Percentiles rank a stretch among this genome's conserved stretches.
phyloP scores from a whole-genome alignment of 2,113 vertebrate genomes.

The Neotragus pygmaeus region DNA sequence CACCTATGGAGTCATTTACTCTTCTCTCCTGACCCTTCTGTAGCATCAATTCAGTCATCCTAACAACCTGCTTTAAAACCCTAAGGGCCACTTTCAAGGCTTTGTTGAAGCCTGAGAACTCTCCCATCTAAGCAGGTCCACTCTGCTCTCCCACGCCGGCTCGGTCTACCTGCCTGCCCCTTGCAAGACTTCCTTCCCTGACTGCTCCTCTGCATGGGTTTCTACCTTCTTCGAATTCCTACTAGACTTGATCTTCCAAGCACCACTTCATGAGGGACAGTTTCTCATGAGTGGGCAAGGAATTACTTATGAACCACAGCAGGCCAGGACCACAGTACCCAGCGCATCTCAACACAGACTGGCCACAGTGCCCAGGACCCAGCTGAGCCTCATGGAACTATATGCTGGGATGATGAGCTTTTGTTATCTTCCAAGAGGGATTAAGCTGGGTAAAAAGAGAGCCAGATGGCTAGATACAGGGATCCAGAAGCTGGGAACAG shows the following conservation, averaged over 20 bases:
- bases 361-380: background rate
- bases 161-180: background rate
- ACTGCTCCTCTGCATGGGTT: rapidly evolving
- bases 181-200: background rate
- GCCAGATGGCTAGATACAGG: background rate
- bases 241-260: background rate
- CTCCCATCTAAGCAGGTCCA: background rate
- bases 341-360: background rate
- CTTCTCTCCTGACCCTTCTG: background rate
- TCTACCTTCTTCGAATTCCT: background rate
- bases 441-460: background rate
- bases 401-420: background rate
- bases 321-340: background rate
- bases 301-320: background rate
- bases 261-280: background rate
- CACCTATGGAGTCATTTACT: background rate
- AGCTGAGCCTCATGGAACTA: background rate
- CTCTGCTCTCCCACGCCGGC: rapidly evolving
- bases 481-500: background rate
- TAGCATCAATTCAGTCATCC: background rate
- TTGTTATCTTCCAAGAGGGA: background rate
- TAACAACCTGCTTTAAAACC: background rate
- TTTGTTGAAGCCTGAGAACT: background rate
- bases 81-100: background rate
- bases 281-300: background rate